Conservation (phyloP, 2,888 invertebrate genomes). For the Nineta flava region DNA sequence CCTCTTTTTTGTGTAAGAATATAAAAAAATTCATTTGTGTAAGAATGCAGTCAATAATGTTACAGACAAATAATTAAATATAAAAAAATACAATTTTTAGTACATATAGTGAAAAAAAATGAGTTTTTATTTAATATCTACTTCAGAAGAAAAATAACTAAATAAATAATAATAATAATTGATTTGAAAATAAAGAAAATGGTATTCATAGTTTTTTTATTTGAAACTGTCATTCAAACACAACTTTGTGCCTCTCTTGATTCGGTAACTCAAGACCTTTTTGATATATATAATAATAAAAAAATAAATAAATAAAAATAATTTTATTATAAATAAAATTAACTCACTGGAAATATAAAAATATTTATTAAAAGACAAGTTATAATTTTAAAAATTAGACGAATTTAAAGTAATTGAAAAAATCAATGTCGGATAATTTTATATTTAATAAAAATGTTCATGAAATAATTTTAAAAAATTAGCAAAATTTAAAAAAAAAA, state of each 20-base stretch:
- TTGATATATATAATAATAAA: slow-evolving; percentile 16
- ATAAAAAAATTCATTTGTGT: too few relatives aligned
- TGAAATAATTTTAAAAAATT: too few relatives aligned
- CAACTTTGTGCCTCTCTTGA: slow-evolving; percentile 22
- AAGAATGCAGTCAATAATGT: background rate
- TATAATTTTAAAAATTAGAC: background rate
- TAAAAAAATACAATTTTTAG: slow-evolving; percentile 1
- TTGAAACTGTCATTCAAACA: slow-evolving; percentile 10
- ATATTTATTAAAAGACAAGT: background rate
- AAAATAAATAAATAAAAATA: background rate
- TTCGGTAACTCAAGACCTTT: slow-evolving; percentile 19
- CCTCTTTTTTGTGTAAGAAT: too few relatives aligned
- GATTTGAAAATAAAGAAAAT: background rate
- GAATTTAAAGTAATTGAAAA: too few relatives aligned
- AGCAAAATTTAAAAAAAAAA: too few relatives aligned
- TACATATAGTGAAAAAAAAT: too few relatives aligned
- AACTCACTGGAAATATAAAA: slow-evolving; percentile 1
- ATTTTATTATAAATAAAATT: too few relatives aligned
- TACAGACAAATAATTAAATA: slow-evolving; percentile 4
- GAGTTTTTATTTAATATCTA: too few relatives aligned
- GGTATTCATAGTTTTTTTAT: background rate
- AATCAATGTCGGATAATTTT: too few relatives aligned
- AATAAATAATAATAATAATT: background rate
- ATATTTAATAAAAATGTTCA: too few relatives aligned
- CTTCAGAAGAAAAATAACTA: background rate